Percentiles rank a stretch among this genome's conserved stretches.
phyloP scores from a whole-genome alignment of 2,888 invertebrate genomes.

The Papilio demoleus region DNA sequence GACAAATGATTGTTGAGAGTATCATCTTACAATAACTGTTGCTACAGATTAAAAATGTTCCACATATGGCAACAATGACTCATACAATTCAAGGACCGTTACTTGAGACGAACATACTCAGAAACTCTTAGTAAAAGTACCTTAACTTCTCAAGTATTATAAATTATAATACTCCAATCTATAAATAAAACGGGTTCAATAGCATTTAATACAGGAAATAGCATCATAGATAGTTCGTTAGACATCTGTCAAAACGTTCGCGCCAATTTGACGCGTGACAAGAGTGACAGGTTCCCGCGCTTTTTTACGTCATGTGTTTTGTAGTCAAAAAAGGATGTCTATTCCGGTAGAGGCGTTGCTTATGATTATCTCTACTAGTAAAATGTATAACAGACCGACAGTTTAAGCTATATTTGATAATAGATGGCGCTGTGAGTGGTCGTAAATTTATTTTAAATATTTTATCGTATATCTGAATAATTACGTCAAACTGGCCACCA shows the following conservation, averaged over 20 bases:
- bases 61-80: constrained; percentile 19
- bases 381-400: too few species aligned
- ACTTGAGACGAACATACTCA: constrained; percentile 11
- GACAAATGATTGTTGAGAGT: not conserved
- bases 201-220: constrained; percentile 35
- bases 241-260: constrained; percentile 39
- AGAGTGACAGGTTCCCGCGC: constrained; percentile 19
- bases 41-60: not conserved
- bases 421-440: too few species aligned
- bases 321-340: too few species aligned
- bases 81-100: constrained; percentile 19
- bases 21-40: not conserved
- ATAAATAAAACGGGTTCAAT: constrained; percentile 34
- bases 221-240: not conserved
- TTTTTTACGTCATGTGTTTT: constrained; percentile 4
- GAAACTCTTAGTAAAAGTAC: constrained; percentile 3
- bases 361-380: too few species aligned
- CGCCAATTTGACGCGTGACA: constrained; percentile 35
- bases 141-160: constrained; percentile 23
- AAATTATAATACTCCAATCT: constrained; percentile 30
- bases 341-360: too few species aligned
- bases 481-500: too few species aligned
- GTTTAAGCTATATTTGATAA: too few species aligned
- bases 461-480: too few species aligned
- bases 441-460: too few species aligned